A percentile compares a stretch with the other conserved stretches of the same genome.
These are phyloP conservation scores for Artibeus lituratus DNA, from an alignment of 2,797 vertebrate genomes.

Conservation along the genomic window DNA sequence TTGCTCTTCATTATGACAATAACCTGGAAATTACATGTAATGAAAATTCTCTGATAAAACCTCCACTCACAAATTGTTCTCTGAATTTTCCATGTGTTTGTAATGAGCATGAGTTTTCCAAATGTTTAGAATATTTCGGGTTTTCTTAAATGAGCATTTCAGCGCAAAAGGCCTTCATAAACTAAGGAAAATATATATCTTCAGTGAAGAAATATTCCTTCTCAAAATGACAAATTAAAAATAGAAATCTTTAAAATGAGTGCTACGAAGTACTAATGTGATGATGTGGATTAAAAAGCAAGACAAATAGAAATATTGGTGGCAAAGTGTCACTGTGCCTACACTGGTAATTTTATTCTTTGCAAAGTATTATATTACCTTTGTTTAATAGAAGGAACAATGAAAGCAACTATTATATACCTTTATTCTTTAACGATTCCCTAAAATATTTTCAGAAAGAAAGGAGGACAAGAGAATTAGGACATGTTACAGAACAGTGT, in stretches of 20 bases:
- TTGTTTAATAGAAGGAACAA: background rate
- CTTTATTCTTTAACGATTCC: background rate
- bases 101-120: background rate
- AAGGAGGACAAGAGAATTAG: background rate
- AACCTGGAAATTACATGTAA: background rate
- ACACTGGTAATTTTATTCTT: background rate
- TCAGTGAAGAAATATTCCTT: background rate
- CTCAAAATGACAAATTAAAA: slow-evolving; percentile 14
- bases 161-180: background rate
- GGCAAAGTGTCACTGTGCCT: background rate
- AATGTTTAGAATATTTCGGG: background rate
- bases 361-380: background rate
- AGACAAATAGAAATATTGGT: background rate
- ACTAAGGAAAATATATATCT: slow-evolving; percentile 6
- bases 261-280: background rate
- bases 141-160: background rate
- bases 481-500: background rate
- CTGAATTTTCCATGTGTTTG: background rate
- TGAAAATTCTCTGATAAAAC: background rate
- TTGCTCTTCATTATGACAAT: background rate
- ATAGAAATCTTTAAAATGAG: background rate
- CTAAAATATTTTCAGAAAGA: background rate
- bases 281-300: background rate
- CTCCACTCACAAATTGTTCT: background rate
- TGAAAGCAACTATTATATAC: background rate